Base-by-base conservation (phyloP, 2,797 vertebrate species). In the Leucoraja ocellata region DNA sequence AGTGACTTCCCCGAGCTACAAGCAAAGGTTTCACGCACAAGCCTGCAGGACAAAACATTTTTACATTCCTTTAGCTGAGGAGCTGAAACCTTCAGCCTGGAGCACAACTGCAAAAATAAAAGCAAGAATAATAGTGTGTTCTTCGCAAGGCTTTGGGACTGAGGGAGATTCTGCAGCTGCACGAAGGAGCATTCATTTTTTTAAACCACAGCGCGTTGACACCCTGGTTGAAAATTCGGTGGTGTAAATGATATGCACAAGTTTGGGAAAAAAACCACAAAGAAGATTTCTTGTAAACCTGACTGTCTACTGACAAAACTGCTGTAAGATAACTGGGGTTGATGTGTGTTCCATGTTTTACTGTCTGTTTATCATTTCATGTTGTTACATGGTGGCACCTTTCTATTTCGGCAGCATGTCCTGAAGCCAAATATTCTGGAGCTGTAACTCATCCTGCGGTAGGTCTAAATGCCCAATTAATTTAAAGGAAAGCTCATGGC, bases 401-500 rank as follows among this genome's bases (percentile, higher is more conserved):
- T 94, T 76, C 95, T 94, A 96, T 95, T 96, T 96, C 95, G 96
- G 94, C 84, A 96, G 94, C 94, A 95, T 95, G 95, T 96, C 95
- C 95, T 96, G 94, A 95, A 96, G 95, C 96, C 95, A 54, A 92
- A 96, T 95, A 96, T 96, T 96, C 95, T 95, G 95, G 96, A 94
- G 94, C 94, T 95, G 95, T 96, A 95, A 95, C 32, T 93, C 94
- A 95, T 95, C 94, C 96, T 96, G 96, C 95, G 96, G 96, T 96
- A 96, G 96, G 96, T 97, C 96, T 95, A 94, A 95, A 95, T 96
- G 21, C 96, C 94, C 95, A 96, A 96, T 96, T 96, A 97, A 96
- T 96, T 96, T 95, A 96, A 96, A 95, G 93, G 95, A 96, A 95
- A 94, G 95, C 94, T 95, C 93, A 94, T 95, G 95, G 94, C 95